Base-by-base conservation (phyloP, 2,888 invertebrate genomes). In the Pecten maximus region DNA sequence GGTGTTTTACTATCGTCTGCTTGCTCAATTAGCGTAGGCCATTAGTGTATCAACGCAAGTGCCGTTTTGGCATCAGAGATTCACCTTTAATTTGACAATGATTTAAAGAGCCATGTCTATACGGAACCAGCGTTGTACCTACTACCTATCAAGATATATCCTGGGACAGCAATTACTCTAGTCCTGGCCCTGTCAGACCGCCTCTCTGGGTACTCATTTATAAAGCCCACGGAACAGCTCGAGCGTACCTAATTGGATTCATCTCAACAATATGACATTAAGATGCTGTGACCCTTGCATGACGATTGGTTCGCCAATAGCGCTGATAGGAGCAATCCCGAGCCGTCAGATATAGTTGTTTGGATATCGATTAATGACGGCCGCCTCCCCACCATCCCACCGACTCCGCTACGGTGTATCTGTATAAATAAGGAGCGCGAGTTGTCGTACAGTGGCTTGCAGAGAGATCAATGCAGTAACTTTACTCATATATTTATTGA, bases 221-320 rank as follows among this genome's bases (percentile, higher is more conserved):
- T 74, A 35, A 28, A 12, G 35, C 35, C 74, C 74, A 74, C 35
- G 23, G 74, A 74, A 74, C 74, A 28, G 74, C 74, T 23, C 74
- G 15, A 74, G 74, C 74, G 28, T 74, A 35, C 35, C 74, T 74
- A 74, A 74, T 74, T 74, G 74, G 74, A 74, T 74, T 74, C 74
- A 35, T 74, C 74, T 74, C 74, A 74, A 74, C 74, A 74, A 35
- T 74, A 74, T 74, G 74, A 74, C 74, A 74, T 74, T 74, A 74
- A 28, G 74, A 74, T 74, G 74, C 35, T 74, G 74, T 74, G 74
- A 74, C 74, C 74, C 74, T 74, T 28, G 74, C 74, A 74, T 74
- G 74, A 74, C 74, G 74, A 74, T 74, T 74, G 74, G 74, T 74
- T 74, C 28, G 74, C 35, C 74, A 74, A 74, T 28, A 74, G 3